Base-by-base conservation (phyloP, 2,113 vertebrate species). In the Cyprinodon variegatus region DNA sequence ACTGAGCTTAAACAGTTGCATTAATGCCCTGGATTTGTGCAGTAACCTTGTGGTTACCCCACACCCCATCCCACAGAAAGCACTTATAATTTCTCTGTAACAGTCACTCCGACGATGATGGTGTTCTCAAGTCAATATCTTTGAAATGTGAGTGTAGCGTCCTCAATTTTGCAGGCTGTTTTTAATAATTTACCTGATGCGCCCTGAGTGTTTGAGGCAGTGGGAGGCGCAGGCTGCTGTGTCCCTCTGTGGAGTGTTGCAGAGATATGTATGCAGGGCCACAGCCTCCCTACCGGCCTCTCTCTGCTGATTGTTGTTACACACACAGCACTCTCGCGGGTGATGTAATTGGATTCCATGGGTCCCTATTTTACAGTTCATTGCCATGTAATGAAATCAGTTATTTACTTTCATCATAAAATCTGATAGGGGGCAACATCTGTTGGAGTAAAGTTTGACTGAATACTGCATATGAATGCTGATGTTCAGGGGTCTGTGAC, bases 371-470 rank as follows among this genome's bases (percentile, higher is more conserved):
- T 92, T 89, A 89, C 86, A 90, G 88, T 88, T 83, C 82, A 86
- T 89, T 84, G 90, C 73, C 77, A 59, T 88, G 88, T 91, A 90
- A 92, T 92, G 82, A 91, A 89, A 90, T 90, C 85, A 88, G 84
- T 90, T 92, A 85, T 92, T 91, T 90, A 92, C 89, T 87, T 88
- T 90, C 84, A 79, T 90, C 87, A 84, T 91, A 86, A 92, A 91
- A 87, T 83, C 74, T 81, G 90, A 89, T 90, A 84, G 88, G 80
- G 81, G 73, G 81, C 79, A 76, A 84, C 87, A 88, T 90, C 90
- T 92, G 91, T 82, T 72, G 22, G 82, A 78, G 76, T 84, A 84
- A 89, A 89, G 82, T 88, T 88, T 69, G 72, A 80, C 62, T 40
- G 82, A 86, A 76, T 0, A 8, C 68, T 45, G 48, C 86, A 53